Evolutionary conservation across 2,888 invertebrate genomes (phyloP), one percentile per base, ranked within the genome.

Genomic region (Caenorhabditis drosophilae): DNA sequence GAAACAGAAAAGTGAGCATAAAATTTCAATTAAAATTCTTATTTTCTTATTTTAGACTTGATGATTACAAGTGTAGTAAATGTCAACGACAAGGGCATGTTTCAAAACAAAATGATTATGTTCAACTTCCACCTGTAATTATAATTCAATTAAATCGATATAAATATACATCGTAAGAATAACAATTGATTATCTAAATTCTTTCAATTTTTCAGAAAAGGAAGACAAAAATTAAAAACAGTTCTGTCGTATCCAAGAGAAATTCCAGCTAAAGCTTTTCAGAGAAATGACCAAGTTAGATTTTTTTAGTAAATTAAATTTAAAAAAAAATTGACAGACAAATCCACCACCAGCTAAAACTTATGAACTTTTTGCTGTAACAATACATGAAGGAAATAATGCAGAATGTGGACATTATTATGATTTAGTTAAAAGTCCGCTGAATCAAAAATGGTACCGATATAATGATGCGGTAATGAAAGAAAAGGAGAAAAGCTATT

Each of bases 331-430:
- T 40, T 26, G 6, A 4, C 35, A 44, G 15, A 22, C 48, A 2
- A 44, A 38, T 34, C 54, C 53, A 2, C 56, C 56, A 4, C 57
- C 64, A 0, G 56, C 58, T 0, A 25, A 41, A 18, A 31, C 49
- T 34, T 89, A 89, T 75, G 87, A 88, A 68, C 85, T 89, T 42
- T 87, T 86, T 36, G 89, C 89, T 4, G 89, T 89, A 55, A 84
- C 89, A 42, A 88, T 89, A 66, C 89, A 89, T 76, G 87, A 88
- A 75, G 89, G 89, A 2, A 86, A 86, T 16, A 88, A 88, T 58
- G 89, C 89, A 6, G 87, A 89, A 78, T 89, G 88, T 48, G 89
- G 89, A 1, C 89, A 89, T 82, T 89, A 89, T 79, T 89, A 80
- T 85, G 88, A 88, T 48, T 85, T 88, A 71, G 87, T 88, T 47